These are phyloP conservation scores for Daboia siamensis DNA, from an alignment of 2,113 vertebrate species.

Conservation along the genomic window DNA sequence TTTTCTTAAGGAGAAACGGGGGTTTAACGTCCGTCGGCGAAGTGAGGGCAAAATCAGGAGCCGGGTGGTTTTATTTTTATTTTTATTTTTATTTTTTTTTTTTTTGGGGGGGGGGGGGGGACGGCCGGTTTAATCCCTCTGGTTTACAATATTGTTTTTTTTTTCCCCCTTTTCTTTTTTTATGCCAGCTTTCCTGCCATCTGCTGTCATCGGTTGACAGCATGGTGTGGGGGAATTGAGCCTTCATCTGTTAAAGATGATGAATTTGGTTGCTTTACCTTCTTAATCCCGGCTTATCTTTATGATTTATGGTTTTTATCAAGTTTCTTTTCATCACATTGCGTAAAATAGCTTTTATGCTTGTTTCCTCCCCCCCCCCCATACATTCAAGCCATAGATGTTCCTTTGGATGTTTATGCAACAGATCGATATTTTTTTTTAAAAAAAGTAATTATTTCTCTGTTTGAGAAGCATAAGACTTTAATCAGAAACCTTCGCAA, in stretches of 20 bases:
- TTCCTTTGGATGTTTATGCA: neutral
- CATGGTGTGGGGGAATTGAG: neutral
- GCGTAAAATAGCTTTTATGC: neutral
- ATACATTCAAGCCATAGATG: neutral
- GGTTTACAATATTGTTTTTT: neutral
- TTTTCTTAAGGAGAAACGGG: neutral
- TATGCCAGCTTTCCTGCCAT: neutral
- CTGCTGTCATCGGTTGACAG: neutral
- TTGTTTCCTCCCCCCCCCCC: neutral
- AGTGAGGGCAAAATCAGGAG: neutral
- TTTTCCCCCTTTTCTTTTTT: neutral
- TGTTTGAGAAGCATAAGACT: neutral
- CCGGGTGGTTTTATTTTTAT: neutral
- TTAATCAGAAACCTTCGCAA: neutral
- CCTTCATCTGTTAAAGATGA: neutral
- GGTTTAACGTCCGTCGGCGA: neutral
- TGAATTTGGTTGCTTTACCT: neutral
- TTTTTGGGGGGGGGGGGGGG: too few relatives aligned
- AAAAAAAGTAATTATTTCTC: neutral
- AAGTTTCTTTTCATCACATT: neutral
- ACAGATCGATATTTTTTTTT: neutral
- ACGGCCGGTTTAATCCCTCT: neutral
- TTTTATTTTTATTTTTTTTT: too few relatives aligned
- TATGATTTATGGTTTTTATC: neutral
- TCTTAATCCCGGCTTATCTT: neutral